Percentiles rank a stretch among this genome's conserved stretches.
Conservation (phyloP, 2,113 vertebrate species). For the Phoxinus phoxinus region DNA sequence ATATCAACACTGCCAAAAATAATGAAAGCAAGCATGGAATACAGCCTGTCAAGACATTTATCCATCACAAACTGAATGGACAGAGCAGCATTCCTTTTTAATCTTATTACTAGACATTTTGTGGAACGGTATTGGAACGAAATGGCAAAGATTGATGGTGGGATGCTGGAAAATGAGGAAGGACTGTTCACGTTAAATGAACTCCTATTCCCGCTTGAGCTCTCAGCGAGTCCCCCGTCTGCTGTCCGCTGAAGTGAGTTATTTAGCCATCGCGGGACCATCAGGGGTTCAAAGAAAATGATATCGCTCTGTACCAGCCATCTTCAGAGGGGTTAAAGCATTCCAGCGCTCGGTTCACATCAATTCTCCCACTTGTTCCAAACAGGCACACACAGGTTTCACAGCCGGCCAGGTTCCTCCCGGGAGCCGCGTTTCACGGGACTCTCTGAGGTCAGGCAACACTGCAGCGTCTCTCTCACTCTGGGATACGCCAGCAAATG, state of each 20-base stretch:
- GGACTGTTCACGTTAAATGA: neutral
- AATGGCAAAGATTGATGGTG: neutral
- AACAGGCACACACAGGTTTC: slow-evolving; percentile 19
- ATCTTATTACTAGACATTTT: neutral
- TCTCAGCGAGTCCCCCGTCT: neutral
- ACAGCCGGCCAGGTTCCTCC: slow-evolving; percentile 5
- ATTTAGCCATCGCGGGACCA: slow-evolving; percentile 12
- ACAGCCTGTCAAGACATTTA: neutral
- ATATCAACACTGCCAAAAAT: neutral
- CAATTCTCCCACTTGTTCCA: slow-evolving; percentile 7
- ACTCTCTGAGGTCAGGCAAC: slow-evolving; percentile 47
- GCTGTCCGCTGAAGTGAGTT: slow-evolving; percentile 23
- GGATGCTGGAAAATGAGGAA: neutral
- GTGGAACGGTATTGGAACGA: neutral
- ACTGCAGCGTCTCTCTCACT: slow-evolving; percentile 48
- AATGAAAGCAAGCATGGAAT: neutral
- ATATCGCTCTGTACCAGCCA: slow-evolving; percentile 18
- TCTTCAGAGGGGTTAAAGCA: slow-evolving; percentile 33
- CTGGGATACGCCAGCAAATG: slow-evolving; percentile 61
- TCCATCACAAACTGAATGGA: neutral
- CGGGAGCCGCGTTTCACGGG: neutral
- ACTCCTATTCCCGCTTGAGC: slow-evolving; percentile 13
- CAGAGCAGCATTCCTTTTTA: neutral
- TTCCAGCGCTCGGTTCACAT: neutral
- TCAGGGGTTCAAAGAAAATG: slow-evolving; percentile 25